Conservation (phyloP, 2,797 vertebrate genomes). For the Echiichthys vipera region DNA sequence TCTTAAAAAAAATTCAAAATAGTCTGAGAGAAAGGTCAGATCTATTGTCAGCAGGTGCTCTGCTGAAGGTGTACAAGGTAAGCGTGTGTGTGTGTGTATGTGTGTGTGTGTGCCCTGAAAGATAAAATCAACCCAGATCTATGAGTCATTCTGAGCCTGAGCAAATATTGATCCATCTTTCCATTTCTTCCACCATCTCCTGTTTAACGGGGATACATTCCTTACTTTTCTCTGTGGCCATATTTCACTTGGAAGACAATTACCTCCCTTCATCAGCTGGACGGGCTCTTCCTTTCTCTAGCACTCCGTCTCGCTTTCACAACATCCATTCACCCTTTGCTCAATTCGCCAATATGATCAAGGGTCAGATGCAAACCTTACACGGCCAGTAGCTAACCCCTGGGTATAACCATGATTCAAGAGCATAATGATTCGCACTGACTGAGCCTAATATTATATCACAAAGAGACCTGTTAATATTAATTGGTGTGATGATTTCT, state of each 20-base stretch:
- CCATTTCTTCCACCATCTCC: slow-evolving; percentile 55
- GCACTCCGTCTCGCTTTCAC: slow-evolving; percentile 9
- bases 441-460: slow-evolving; percentile 22
- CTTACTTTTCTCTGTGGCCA: slow-evolving; percentile 29
- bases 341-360: slow-evolving; percentile 20
- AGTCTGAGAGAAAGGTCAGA: slow-evolving; percentile 19
- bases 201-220: slow-evolving; percentile 47
- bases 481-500: slow-evolving; percentile 22
- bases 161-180: slow-evolving; percentile 71
- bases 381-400: slow-evolving; percentile 4
- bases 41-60: slow-evolving; percentile 6
- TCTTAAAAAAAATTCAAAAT: not conserved
- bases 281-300: slow-evolving; percentile 6
- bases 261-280: slow-evolving; percentile 36
- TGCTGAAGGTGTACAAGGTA: slow-evolving; percentile 32
- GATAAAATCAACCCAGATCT: slow-evolving; percentile 49
- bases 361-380: slow-evolving; percentile 42
- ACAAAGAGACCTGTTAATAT: slow-evolving; percentile 1
- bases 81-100: slow-evolving; percentile 10
- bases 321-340: slow-evolving; percentile 20
- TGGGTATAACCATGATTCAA: slow-evolving; percentile 18
- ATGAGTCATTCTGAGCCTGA: slow-evolving; percentile 57
- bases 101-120: slow-evolving; percentile 36
- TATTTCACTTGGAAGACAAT: slow-evolving; percentile 57
- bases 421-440: slow-evolving; percentile 21